phyloP scores from a whole-genome alignment of 2,888 invertebrate species.

The Nematopogon swammerdamellus region DNA sequence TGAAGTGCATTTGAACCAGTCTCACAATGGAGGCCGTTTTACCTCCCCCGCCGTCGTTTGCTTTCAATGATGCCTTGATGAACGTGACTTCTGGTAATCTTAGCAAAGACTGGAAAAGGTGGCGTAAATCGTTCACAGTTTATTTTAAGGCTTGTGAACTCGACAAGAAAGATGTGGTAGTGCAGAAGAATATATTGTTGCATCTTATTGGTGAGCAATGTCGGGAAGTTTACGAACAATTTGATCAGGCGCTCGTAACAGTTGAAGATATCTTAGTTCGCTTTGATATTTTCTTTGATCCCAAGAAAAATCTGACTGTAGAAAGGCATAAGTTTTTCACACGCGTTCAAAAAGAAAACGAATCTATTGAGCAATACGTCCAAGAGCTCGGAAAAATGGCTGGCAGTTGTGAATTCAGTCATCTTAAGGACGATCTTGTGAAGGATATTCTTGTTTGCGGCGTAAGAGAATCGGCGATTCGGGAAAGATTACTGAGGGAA shows the following conservation, averaged over 20 bases:
- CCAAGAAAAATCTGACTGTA: conserved; percentile 12
- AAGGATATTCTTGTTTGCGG: background rate
- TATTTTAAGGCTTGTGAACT: conserved; percentile 11
- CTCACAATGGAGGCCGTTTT: too few relatives aligned
- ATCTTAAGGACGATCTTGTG: background rate
- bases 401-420: background rate
- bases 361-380: conserved; percentile 9
- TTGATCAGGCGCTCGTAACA: conserved; percentile 3
- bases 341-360: conserved; percentile 9
- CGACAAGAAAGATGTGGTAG: conserved; percentile 5
- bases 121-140: conserved; percentile 4
- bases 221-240: conserved; percentile 10
- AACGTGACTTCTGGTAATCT: background rate
- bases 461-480: background rate
- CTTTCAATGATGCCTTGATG: too few relatives aligned
- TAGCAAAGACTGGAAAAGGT: background rate
- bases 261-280: conserved; percentile 8
- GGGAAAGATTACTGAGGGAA: background rate
- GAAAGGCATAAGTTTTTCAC: conserved; percentile 13
- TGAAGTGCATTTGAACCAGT: too few relatives aligned
- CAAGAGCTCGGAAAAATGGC: background rate
- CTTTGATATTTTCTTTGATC: conserved; percentile 10
- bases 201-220: conserved; percentile 11
- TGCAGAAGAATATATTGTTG: conserved; percentile 10
- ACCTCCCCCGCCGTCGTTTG: too few relatives aligned